Evolutionary conservation across 2,113 vertebrate species (phyloP), one percentile per base, ranked within the genome.

Genomic region (Electrona antarctica): DNA sequence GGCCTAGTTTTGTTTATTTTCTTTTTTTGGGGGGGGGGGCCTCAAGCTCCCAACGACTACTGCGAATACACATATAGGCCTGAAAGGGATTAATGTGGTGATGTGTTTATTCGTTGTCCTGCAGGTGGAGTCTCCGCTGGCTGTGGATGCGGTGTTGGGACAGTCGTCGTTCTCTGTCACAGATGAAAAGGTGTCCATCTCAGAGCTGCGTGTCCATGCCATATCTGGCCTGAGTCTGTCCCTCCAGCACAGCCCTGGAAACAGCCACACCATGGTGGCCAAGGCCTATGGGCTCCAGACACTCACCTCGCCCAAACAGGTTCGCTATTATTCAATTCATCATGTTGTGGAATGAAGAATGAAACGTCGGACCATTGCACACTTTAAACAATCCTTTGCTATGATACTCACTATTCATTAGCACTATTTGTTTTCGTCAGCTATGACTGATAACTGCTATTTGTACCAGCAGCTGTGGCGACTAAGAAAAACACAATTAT

Each of bases 101-200:
- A 41, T 41, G 33, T 41, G 3, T 41, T 41, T 6, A 4, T 41
- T 64, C 12, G 41, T 9, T 62, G 60, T 58, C 69, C 70, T 64
- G 7, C 90, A 99, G 98, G 98, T 99, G 12, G 96, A 98, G 80
- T 99, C 98, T 55, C 98, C 98, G 0, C 90, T 98, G 28, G 92
- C 93, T 0, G 94, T 96, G 58, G 98, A 99, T 63, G 96, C 94
- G 0, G 93, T 96, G 47, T 85, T 99, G 28, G 98, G 98, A 0
- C 96, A 99, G 89, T 93, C 93, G 0, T 69, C 91, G 7, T 95
- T 99, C 88, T 96, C 95, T 0, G 96, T 99, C 87, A 94, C 94
- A 0, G 97, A 98, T n/a, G 98, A 99, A 74, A 99, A 99, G 82
- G 97, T 98, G 73, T 97, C 95, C 91, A 96, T 99, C 90, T 93